These are phyloP conservation scores for Parazoanthus atlanticus DNA, from an alignment of 92 coral and sea anemone species.

Conservation along the genomic window DNA sequence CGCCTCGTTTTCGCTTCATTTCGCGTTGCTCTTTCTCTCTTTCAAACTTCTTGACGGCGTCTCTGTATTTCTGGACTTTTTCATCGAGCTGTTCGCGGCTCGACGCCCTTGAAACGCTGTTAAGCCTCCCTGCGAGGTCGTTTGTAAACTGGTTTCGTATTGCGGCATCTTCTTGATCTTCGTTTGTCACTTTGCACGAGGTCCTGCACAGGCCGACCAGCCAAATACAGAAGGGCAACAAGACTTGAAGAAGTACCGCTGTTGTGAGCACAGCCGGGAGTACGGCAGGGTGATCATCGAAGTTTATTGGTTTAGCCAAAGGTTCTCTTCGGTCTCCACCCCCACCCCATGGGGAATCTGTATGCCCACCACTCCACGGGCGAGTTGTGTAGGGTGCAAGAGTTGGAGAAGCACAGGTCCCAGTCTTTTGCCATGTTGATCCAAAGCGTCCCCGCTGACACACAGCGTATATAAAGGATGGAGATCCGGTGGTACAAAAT, in stretches of 20 bases:
- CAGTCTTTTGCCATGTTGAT: slow-evolving; percentile 24
- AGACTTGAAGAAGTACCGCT: slow-evolving; percentile 57
- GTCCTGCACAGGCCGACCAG: slow-evolving; percentile 50
- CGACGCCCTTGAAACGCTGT: slow-evolving; percentile 65
- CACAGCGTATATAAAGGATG: slow-evolving; percentile 49
- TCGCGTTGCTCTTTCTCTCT: slow-evolving; percentile 56
- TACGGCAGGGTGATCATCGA: slow-evolving; percentile 67
- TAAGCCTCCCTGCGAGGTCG: slow-evolving; percentile 54
- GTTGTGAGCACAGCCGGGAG: slow-evolving; percentile 59
- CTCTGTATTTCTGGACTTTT: slow-evolving; percentile 60
- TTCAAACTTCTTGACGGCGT: slow-evolving; percentile 58
- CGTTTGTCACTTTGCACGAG: slow-evolving; percentile 49
- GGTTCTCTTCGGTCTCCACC: slow-evolving; percentile 7
- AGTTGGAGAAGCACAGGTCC: slow-evolving; percentile 25
- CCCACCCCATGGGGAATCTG: slow-evolving; percentile 20
- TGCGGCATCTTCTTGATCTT: slow-evolving; percentile 57
- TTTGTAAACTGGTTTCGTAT: slow-evolving; percentile 51
- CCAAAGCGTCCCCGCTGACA: slow-evolving; percentile 44
- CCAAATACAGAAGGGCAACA: slow-evolving; percentile 56
- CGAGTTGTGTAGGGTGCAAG: not conserved
- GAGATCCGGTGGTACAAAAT: slow-evolving; percentile 56
- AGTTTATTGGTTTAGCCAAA: slow-evolving; percentile 44
- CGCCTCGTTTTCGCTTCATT: slow-evolving; percentile 65
- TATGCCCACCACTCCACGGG: slow-evolving; percentile 17
- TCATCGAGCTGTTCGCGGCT: slow-evolving; percentile 67